Conservation (phyloP, 2,888 invertebrate genomes). For the Platynereis dumerilii region DNA sequence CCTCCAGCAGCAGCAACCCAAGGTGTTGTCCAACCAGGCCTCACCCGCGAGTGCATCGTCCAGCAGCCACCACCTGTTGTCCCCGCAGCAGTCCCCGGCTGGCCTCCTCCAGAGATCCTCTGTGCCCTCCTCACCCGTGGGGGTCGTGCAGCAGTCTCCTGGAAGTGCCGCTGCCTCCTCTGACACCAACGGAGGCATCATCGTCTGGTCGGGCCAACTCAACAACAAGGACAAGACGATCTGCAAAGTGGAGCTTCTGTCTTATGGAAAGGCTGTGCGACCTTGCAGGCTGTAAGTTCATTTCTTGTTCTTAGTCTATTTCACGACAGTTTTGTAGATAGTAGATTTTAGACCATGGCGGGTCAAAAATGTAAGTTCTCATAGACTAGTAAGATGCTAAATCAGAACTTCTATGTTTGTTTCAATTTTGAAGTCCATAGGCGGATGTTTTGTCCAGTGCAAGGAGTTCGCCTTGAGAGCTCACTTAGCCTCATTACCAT, state of each 20-base stretch:
- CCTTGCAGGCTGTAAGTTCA: slow-evolving; percentile 27
- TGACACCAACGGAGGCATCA: slow-evolving; percentile 16
- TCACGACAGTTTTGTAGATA: background rate
- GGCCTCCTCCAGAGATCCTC: slow-evolving; percentile 5
- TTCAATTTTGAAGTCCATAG: too few species aligned
- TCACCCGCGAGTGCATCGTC: background rate
- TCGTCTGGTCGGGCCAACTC: slow-evolving; percentile 29
- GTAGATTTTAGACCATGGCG: background rate
- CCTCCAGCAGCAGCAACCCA: too few species aligned
- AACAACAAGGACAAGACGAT: slow-evolving; percentile 11
- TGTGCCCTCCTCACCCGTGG: background rate
- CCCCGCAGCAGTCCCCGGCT: background rate
- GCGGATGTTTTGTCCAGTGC: too few species aligned
- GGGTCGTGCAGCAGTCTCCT: background rate
- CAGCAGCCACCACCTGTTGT: background rate
- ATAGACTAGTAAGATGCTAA: background rate
- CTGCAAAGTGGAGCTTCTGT: slow-evolving; percentile 26
- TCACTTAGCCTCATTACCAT: too few species aligned
- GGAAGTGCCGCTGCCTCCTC: slow-evolving; percentile 12
- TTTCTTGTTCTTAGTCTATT: too few species aligned
- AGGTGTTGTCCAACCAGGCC: too few species aligned
- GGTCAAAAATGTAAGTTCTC: background rate
- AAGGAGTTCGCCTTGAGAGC: too few species aligned
- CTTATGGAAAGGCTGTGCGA: slow-evolving; percentile 11
- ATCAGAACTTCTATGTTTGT: background rate